Conservation (phyloP, 2,113 vertebrate species). For the Hassar affinis region DNA sequence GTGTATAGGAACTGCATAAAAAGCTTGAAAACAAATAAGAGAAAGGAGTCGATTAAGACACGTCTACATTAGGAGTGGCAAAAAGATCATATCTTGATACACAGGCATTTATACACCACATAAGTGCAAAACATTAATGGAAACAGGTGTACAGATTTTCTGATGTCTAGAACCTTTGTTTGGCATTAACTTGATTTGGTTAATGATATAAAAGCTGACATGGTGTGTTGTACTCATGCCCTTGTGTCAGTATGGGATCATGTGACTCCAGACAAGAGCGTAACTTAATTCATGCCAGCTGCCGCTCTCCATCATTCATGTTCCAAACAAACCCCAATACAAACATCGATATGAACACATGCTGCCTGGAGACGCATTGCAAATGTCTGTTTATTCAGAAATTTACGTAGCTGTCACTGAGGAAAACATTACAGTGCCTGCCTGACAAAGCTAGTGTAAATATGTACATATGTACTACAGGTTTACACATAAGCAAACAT, state of each 20-base stretch:
- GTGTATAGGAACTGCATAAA: not conserved
- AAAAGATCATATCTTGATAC: not conserved
- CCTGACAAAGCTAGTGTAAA: not conserved
- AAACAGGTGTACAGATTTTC: not conserved
- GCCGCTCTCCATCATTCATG: not conserved
- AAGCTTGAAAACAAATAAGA: not conserved
- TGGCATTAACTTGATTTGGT: not conserved
- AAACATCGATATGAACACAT: not conserved
- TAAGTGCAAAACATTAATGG: not conserved
- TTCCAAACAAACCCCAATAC: not conserved
- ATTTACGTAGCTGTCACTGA: not conserved
- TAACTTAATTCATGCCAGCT: not conserved
- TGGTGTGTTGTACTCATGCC: not conserved
- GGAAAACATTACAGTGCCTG: constrained; percentile 2
- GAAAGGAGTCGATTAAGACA: not conserved
- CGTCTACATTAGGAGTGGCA: not conserved
- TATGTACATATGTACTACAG: constrained; percentile 25
- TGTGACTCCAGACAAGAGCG: not conserved
- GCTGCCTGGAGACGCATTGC: not conserved
- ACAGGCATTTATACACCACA: not conserved
- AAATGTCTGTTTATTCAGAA: constrained; percentile 10
- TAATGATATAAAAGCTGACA: not conserved
- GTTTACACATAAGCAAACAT: not conserved
- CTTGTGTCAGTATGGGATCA: not conserved
- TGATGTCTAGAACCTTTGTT: not conserved